Conservation (phyloP, 2,113 vertebrate genomes). For the Scophthalmus maximus region DNA sequence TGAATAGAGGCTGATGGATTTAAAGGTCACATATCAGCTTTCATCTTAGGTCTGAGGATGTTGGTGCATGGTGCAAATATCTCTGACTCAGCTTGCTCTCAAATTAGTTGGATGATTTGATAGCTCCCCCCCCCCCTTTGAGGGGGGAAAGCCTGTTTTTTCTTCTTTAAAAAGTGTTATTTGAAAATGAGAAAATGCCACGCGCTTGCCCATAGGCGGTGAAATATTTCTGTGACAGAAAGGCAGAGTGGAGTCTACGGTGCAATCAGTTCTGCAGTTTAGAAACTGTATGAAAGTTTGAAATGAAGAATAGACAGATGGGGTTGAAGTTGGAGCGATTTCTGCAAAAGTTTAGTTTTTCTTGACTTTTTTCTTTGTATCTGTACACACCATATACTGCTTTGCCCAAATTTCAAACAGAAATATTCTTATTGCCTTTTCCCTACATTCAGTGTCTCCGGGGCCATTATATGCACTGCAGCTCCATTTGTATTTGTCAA, state of each 20-base stretch:
- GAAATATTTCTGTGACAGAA: conserved; percentile 55
- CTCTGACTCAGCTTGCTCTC: conserved; percentile 45
- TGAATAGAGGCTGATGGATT: conserved; percentile 23
- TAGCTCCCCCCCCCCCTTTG: conserved; percentile 46
- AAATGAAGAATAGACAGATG: conserved; percentile 51
- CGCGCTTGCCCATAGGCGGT: conserved; percentile 46
- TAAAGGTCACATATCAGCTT: conserved; percentile 53
- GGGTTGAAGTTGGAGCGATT: conserved; percentile 32
- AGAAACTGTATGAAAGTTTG: conserved; percentile 55
- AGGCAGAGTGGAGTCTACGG: conserved; percentile 41
- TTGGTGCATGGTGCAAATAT: conserved; percentile 23
- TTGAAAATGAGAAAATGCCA: conserved; percentile 65
- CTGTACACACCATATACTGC: neutral
- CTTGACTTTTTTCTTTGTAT: too few relatives aligned
- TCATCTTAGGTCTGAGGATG: conserved; percentile 18
- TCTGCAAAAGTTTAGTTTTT: too few relatives aligned
- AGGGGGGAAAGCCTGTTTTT: neutral
- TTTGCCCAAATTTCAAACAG: neutral
- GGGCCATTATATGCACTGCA: conserved; percentile 25
- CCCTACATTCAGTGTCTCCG: neutral
- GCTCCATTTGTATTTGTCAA: conserved; percentile 52
- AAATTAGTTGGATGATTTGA: conserved; percentile 57
- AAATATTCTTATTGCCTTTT: conserved; percentile 43
- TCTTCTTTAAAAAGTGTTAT: conserved; percentile 29
- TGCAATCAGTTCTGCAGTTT: conserved; percentile 59